Evolutionary conservation across 2,888 invertebrate genomes (phyloP).

Genomic region (Hirtodrosophila histrioides): DNA sequence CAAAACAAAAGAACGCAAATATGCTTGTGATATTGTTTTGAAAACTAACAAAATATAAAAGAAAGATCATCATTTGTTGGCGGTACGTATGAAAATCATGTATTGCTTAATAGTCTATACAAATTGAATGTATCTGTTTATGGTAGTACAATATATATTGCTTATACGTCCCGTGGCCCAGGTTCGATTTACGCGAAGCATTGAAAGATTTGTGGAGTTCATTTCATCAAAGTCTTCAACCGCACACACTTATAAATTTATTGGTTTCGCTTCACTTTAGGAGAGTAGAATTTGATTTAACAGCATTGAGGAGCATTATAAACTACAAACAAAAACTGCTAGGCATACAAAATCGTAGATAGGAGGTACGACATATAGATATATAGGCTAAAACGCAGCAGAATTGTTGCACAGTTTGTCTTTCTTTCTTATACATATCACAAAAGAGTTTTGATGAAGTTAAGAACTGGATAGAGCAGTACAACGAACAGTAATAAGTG

Average conservation of each 20-base stretch:
- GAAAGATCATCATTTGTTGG: slow-evolving; percentile 22
- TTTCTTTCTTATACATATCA: slow-evolving; percentile 72
- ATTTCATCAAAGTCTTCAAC: slow-evolving; percentile 61
- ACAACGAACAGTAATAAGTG: slow-evolving; percentile 21
- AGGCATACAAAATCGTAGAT: slow-evolving; percentile 46
- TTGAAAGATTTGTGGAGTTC: slow-evolving; percentile 31
- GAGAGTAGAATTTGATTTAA: slow-evolving; percentile 42
- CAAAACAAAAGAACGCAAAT: slow-evolving; percentile 14
- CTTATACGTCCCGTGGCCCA: slow-evolving; percentile 70
- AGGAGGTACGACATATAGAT: slow-evolving; percentile 58
- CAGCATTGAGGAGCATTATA: slow-evolving; percentile 55
- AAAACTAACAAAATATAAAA: slow-evolving; percentile 13
- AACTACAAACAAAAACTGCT: slow-evolving; percentile 60
- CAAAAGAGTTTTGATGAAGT: slow-evolving; percentile 78
- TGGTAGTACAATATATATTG: slow-evolving; percentile 44
- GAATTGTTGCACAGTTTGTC: slow-evolving; percentile 63
- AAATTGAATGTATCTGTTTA: slow-evolving; percentile 24
- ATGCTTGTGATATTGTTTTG: not conserved
- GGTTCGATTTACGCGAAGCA: slow-evolving; percentile 15
- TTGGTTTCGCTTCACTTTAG: slow-evolving; percentile 58
- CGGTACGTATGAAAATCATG: slow-evolving; percentile 30
- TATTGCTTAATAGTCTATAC: slow-evolving; percentile 55
- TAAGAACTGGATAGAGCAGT: slow-evolving; percentile 44
- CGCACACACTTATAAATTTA: slow-evolving; percentile 71
- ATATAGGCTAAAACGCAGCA: slow-evolving; percentile 34